A percentile compares a stretch with the other conserved stretches of the same genome.
phyloP scores from a whole-genome alignment of 2,113 vertebrate genomes.

The rabbit (Oryctolagus cuniculus) region mOryCun1.1 NC_091439.1:7012501-7013000 shows the following conservation, averaged over 20 bases:
- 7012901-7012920: too few relatives aligned
- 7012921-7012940: too few relatives aligned
- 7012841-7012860: too few relatives aligned
- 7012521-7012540: background rate
- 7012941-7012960: too few relatives aligned
- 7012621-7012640: background rate
- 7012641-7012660: background rate
- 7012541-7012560: background rate
- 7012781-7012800: background rate
- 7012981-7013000: too few relatives aligned
- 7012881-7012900: too few relatives aligned
- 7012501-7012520: background rate
- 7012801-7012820: background rate
- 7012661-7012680: background rate
- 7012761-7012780: background rate
- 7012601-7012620: background rate
- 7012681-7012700: background rate
- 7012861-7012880: too few relatives aligned
- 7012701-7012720: background rate
- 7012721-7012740: background rate
- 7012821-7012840: too few relatives aligned
- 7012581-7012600: background rate
- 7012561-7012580: background rate
- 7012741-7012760: background rate
- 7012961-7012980: too few relatives aligned